phyloP scores from a whole-genome alignment of 2,113 vertebrate genomes.

The Mystacornis crossleyi region DNA sequence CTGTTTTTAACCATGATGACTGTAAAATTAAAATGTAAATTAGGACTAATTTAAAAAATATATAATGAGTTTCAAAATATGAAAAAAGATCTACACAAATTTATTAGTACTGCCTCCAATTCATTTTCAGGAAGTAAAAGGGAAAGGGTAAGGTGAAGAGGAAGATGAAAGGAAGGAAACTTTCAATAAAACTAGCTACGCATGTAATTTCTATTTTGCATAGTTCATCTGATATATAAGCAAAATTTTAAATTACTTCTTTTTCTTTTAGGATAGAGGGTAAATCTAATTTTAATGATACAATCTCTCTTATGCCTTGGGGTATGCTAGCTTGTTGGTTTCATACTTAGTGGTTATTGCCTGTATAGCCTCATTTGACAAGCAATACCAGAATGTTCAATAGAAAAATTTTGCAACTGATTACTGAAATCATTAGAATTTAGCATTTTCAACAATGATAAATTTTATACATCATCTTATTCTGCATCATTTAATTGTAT shows the following conservation, averaged over 20 bases:
- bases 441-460: background rate
- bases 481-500: background rate
- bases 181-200: background rate
- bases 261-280: background rate
- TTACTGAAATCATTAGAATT: conserved; percentile 19
- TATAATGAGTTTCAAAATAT: conserved; percentile 1
- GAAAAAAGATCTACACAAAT: background rate
- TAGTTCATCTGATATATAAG: background rate
- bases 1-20: background rate
- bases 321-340: background rate
- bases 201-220: background rate
- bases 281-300: conserved; percentile 58
- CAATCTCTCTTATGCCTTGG: conserved; percentile 1
- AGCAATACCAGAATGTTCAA: conserved; percentile 18
- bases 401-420: conserved; percentile 33
- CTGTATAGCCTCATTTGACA: conserved; percentile 37
- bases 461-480: background rate
- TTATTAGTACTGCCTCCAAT: background rate
- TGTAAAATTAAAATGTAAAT: conserved; percentile 59
- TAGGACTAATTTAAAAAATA: background rate
- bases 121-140: background rate
- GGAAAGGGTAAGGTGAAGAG: background rate
- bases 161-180: background rate
- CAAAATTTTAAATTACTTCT: background rate
- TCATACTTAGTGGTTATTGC: conserved; percentile 23